Evolutionary conservation across 2,113 vertebrate species (phyloP).

Genomic region (Oreocharis arfaki): DNA sequence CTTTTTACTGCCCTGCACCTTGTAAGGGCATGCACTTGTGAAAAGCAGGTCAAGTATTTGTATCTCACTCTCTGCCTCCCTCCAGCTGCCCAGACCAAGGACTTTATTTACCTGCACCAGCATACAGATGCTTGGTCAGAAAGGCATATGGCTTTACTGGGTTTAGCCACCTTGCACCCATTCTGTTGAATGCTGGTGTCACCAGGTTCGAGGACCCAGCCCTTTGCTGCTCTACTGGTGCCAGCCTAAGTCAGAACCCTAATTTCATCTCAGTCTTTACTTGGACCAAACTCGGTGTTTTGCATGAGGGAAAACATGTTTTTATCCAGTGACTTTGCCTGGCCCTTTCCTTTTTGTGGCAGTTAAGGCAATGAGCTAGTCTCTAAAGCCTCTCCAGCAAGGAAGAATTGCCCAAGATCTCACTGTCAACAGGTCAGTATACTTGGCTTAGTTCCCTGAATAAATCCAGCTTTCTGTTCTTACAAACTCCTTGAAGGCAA

Average conservation of each 20-base stretch:
- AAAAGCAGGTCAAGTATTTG: not conserved
- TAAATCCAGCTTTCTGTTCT: not conserved
- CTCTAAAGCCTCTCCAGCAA: not conserved
- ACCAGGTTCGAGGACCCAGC: not conserved
- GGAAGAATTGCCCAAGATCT: not conserved
- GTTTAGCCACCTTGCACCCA: not conserved
- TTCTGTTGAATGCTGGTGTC: not conserved
- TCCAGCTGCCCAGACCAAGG: not conserved
- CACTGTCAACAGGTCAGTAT: not conserved
- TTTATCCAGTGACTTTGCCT: not conserved
- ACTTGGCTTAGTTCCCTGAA: not conserved
- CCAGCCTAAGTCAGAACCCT: not conserved
- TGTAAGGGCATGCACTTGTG: not conserved
- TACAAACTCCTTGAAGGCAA: not conserved
- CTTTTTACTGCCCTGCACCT: not conserved
- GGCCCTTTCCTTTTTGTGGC: not conserved
- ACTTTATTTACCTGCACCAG: not conserved
- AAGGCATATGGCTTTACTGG: not conserved
- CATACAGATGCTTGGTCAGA: not conserved
- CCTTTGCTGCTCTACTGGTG: not conserved
- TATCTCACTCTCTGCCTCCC: not conserved
- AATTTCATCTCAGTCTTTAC: not conserved
- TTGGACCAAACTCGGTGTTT: not conserved
- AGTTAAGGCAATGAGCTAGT: not conserved
- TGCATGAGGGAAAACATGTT: not conserved